Percentiles rank a stretch among this genome's conserved stretches.
These are phyloP conservation scores for Mylabris sibirica DNA, from an alignment of 2,888 invertebrate genomes.

Conservation along the genomic window DNA sequence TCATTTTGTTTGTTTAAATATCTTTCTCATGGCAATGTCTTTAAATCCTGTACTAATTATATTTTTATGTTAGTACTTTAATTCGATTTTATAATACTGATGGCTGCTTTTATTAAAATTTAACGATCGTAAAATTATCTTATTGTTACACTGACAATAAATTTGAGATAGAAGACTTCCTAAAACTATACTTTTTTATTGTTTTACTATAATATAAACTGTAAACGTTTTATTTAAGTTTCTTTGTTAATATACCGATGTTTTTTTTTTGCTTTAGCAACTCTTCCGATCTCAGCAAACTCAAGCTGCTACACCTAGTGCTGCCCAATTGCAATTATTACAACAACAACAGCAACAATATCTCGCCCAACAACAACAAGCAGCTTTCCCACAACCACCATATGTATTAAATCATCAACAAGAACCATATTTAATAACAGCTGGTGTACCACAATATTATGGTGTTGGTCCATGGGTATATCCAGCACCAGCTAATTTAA, in stretches of 20 bases:
- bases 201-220: too few relatives aligned
- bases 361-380: conserved; percentile 73
- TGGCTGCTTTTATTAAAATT: background rate
- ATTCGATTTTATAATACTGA: background rate
- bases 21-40: background rate
- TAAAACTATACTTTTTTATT: background rate
- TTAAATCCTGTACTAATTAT: background rate
- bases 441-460: conserved; percentile 91
- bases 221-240: too few relatives aligned
- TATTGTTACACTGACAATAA: background rate
- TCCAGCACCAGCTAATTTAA: conserved; percentile 74
- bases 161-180: background rate
- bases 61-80: background rate
- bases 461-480: conserved; percentile 94
- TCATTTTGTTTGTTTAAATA: background rate
- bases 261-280: conserved; percentile 71
- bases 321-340: conserved; percentile 76
- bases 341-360: conserved; percentile 81
- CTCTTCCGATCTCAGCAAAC: conserved; percentile 87
- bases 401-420: conserved; percentile 83
- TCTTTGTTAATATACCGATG: too few relatives aligned
- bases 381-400: conserved; percentile 74
- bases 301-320: conserved; percentile 73
- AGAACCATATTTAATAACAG: conserved; percentile 76
- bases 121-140: background rate